These are phyloP conservation scores for Smithornis capensis DNA, from an alignment of 2,113 vertebrate genomes.

Conservation along the genomic window DNA sequence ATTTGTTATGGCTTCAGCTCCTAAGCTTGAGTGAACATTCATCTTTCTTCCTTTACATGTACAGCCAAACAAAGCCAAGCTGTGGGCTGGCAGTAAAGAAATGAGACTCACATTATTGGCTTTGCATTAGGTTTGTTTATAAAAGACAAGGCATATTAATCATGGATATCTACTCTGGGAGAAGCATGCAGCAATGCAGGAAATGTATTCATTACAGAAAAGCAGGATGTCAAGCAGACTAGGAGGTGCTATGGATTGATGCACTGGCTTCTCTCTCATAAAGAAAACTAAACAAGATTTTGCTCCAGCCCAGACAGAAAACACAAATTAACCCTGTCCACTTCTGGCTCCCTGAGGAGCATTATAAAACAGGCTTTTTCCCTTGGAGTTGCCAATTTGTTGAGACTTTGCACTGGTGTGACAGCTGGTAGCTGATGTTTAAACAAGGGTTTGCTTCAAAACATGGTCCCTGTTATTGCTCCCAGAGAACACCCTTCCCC, in stretches of 20 bases:
- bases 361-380: neutral
- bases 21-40: conserved; percentile 47
- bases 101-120: conserved; percentile 63
- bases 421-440: neutral
- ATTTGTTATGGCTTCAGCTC: conserved; percentile 37
- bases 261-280: neutral
- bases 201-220: conserved; percentile 65
- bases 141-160: conserved; percentile 73
- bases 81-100: conserved; percentile 51
- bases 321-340: neutral
- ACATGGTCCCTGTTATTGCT: neutral
- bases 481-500: neutral
- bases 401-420: neutral
- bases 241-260: conserved; percentile 58
- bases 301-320: neutral
- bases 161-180: conserved; percentile 27
- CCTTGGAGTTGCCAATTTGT: neutral
- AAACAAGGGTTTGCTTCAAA: neutral
- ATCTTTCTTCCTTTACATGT: conserved; percentile 50
- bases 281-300: conserved; percentile 22
- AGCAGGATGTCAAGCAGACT: conserved; percentile 51
- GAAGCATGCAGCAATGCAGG: conserved; percentile 55
- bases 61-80: conserved; percentile 19
- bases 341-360: neutral
- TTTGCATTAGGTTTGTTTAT: conserved; percentile 74